Evolutionary conservation across 2,113 vertebrate species (phyloP), one percentile per base, ranked within the genome.

Genomic region (Rhinoderma darwinii): DNA sequence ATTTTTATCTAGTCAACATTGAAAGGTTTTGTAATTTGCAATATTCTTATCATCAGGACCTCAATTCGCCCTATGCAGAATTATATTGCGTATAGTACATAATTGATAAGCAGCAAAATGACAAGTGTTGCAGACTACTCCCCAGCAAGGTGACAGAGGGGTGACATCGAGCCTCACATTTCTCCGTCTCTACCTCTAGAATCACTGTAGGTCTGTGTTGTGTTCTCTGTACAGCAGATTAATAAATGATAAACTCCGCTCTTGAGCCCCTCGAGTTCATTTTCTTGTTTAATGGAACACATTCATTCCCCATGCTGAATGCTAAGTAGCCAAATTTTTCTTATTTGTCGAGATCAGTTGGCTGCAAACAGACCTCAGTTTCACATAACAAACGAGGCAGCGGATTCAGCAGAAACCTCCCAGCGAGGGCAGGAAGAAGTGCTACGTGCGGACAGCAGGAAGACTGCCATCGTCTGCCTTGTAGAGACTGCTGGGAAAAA

Each of bases 171-270:
- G 54, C 39, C 51, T 61, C 27, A 14, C 22, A 43, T 54, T 17
- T 35, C 51, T 37, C 8, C 3, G n/a, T 17, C 56, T 59, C 10
- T 43, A 32, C 56, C 79, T 18, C 56, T 18, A 43, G 12, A 22
- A 82, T 44, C 9, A 32, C 15, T 27, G 37, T n/a, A 27, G 9
- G 22, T 10, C 54, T 27, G 18, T 9, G 11, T 43, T 9, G 43
- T 54, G 66, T 12, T 73, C 82, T 73, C 32, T 25, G 18, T 39
- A 51, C 44, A 8, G 39, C 37, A 72, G 68, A 83, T 84, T 73
- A 84, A 84, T 84, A 84, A 82, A 82, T 82, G 82, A 84, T 84
- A 73, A 72, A 47, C 47, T 73, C 47, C 27, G 82, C 68, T 73
- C 32, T 30, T 50, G 44, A 83, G 61, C 82, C 63, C 44, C 82